Base-by-base conservation (phyloP, 1,140 invertebrate species). In the Zaprionus lachaisei region DNA sequence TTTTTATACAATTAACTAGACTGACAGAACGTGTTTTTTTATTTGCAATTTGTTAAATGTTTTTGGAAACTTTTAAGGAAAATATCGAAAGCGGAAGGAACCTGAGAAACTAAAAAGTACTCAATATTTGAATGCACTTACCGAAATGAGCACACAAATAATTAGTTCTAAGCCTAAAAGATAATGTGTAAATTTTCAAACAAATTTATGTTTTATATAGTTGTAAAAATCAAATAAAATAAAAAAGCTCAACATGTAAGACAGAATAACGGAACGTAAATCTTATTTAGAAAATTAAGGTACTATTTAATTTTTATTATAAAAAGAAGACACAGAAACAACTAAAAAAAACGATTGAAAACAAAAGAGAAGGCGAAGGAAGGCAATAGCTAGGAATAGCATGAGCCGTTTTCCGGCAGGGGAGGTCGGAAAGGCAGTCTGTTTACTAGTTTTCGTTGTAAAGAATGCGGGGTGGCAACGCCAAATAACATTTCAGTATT, bases 191-290 rank as follows among this genome's bases (percentile, higher is more conserved):
- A 54, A 86, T 80, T 80, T 87, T 64, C 78, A 72, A 76, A 69
- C 44, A 55, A 78, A 75, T 68, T 72, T 72, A 86, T 86, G 70
- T 87, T 80, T 82, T 85, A 87, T 82, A 66, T 89, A 87, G 83
- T 76, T 87, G 41, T 81, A 81, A 77, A 83, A 61, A 56, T 62
- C 47, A 80, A 89, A 80, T 65, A 77, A 77, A 84, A 84, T 66
- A 78, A 80, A 82, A 82, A 87, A 87, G 77, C 83, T 87, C 77
- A 86, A 86, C 69, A 51, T 69, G 12, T 49, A 56, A 34, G 22
- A 51, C n/a, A 57, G 20, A 55, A 14, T 5, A 11, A 34, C 54
- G 0, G 20, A 20, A 61, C 20, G 64, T 41, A 20, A 12, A 1
- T 22, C 14, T 47, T 5, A n/a, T 47, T 47, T 17, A 3, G 15